phyloP scores from a whole-genome alignment of 2,113 vertebrate genomes.

The Phoenicopterus ruber region DNA sequence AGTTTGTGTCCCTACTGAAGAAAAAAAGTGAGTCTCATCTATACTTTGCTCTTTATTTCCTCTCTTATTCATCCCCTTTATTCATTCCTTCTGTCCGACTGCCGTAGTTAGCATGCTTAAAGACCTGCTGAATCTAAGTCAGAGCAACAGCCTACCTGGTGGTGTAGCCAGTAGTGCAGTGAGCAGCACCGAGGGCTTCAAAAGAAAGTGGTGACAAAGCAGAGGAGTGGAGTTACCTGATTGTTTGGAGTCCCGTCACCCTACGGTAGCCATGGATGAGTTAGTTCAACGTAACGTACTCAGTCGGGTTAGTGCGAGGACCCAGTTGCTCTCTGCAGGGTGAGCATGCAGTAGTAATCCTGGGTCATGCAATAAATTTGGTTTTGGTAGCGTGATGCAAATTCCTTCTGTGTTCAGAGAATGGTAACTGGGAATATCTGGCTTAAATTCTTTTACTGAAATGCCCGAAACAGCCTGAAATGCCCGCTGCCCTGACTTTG shows the following conservation, averaged over 20 bases:
- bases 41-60: not conserved
- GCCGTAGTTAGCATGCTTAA: no score
- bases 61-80: not conserved
- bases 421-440: not conserved
- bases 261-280: accelerated
- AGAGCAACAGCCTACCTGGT: not conserved
- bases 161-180: not conserved
- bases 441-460: not conserved
- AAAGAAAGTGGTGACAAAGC: not conserved
- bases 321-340: not conserved
- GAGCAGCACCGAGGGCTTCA: not conserved
- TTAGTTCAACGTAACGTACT: accelerated
- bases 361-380: accelerated
- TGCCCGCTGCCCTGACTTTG: no score
- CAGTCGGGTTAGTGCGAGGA: accelerated
- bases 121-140: not conserved
- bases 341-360: accelerated
- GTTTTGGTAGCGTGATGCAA: not conserved
- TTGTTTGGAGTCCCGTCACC: not conserved
- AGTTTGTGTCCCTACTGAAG: not conserved
- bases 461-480: not conserved
- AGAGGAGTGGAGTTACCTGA: not conserved
- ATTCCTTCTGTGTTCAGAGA: not conserved
- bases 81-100: accelerated
- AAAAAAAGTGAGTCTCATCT: not conserved